A percentile compares a stretch with the other conserved stretches of the same genome.
Conservation (phyloP, 2,888 invertebrate species). For the Melieria picta region DNA sequence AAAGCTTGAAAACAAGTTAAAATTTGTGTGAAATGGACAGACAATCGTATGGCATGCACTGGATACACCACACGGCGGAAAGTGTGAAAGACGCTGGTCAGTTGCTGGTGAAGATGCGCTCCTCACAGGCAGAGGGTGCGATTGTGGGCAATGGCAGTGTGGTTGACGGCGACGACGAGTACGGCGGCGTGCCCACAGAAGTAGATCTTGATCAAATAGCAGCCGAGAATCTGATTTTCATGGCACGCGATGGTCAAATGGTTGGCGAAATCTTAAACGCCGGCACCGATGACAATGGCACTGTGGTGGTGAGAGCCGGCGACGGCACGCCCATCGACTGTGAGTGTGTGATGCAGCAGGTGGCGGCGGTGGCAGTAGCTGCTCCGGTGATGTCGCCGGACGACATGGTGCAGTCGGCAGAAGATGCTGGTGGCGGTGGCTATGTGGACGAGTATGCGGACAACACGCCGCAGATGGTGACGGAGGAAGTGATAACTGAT, state of each 20-base stretch:
- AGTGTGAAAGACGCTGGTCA: slow-evolving; percentile 47
- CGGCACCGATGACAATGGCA: slow-evolving; percentile 50
- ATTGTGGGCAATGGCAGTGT: slow-evolving; percentile 46
- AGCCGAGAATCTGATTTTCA: slow-evolving; percentile 72
- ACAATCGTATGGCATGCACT: slow-evolving; percentile 56
- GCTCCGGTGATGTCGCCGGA: slow-evolving; percentile 10
- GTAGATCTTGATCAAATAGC: slow-evolving; percentile 70
- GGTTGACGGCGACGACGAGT: slow-evolving; percentile 44
- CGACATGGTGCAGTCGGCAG: slow-evolving; percentile 34
- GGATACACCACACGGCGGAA: slow-evolving; percentile 55
- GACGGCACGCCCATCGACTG: slow-evolving; percentile 49
- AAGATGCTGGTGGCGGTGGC: slow-evolving; percentile 44
- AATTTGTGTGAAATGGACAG: slow-evolving; percentile 43
- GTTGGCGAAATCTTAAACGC: slow-evolving; percentile 55
- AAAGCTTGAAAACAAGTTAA: too few species aligned
- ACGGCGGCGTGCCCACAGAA: slow-evolving; percentile 44
- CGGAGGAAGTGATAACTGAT: slow-evolving; percentile 84
- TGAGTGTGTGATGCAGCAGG: slow-evolving; percentile 40
- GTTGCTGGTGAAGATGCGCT: slow-evolving; percentile 42
- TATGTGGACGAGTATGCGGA: slow-evolving; percentile 54
- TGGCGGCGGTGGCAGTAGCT: slow-evolving; percentile 24
- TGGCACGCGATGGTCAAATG: slow-evolving; percentile 70
- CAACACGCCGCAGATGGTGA: slow-evolving; percentile 75
- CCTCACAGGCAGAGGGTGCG: slow-evolving; percentile 48
- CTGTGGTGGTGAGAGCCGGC: slow-evolving; percentile 52